A percentile compares a stretch with the other conserved stretches of the same genome.
Conservation (phyloP, 2,113 vertebrate species). For the Nycticebus coucang region DNA sequence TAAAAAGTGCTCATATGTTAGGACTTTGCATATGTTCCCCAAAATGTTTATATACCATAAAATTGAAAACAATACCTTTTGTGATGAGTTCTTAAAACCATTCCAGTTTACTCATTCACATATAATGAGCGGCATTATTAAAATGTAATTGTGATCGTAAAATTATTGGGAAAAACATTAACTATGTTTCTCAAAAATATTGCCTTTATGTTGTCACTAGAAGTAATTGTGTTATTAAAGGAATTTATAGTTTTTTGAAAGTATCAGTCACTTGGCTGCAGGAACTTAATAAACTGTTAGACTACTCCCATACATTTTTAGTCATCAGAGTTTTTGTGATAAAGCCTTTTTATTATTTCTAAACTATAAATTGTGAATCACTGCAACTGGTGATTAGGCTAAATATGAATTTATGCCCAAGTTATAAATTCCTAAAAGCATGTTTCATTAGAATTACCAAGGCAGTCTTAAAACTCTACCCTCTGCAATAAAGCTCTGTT, state of each 20-base stretch:
- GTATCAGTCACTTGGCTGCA: constrained; percentile 64
- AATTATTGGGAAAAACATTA: constrained; percentile 66
- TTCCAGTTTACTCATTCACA: constrained; percentile 19
- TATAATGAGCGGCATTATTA: constrained; percentile 63
- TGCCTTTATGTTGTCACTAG: constrained; percentile 58
- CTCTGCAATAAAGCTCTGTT: constrained; percentile 13
- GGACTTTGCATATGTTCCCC: not conserved
- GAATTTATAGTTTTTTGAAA: constrained; percentile 69
- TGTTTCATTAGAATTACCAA: constrained; percentile 50
- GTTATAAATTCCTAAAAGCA: constrained; percentile 39
- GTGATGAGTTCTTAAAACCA: constrained; percentile 52
- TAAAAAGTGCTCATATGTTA: constrained; percentile 26
- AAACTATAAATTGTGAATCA: not conserved
- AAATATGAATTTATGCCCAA: constrained; percentile 58
- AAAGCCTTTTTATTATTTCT: constrained; percentile 69
- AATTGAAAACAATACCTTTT: constrained; percentile 56
- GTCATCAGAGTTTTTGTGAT: constrained; percentile 73
- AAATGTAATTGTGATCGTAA: constrained; percentile 60
- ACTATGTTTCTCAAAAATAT: constrained; percentile 55
- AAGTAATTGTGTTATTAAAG: constrained; percentile 72
- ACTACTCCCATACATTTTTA: constrained; percentile 51
- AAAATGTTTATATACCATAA: constrained; percentile 47
- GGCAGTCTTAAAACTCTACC: constrained; percentile 54
- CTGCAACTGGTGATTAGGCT: not conserved
- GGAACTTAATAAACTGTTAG: constrained; percentile 60